These are phyloP conservation scores for Gandaritis pyraliata DNA, from an alignment of 2,888 invertebrate genomes.

Conservation along the genomic window DNA sequence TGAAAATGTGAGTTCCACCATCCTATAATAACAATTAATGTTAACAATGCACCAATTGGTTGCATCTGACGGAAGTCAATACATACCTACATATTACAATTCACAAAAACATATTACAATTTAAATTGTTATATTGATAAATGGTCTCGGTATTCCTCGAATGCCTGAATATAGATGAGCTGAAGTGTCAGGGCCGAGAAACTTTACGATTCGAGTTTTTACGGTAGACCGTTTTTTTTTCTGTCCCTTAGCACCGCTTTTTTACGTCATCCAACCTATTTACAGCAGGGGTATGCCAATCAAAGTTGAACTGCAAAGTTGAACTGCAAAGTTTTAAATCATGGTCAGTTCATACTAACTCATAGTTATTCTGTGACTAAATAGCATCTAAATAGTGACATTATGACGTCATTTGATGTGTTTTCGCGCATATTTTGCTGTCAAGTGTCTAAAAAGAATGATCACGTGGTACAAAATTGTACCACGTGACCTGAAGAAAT, in stretches of 20 bases:
- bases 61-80: conserved; percentile 49
- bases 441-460: too few species aligned
- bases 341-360: too few species aligned
- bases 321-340: too few species aligned
- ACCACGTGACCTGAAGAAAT: too few species aligned
- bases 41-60: conserved; percentile 57
- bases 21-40: conserved; percentile 48
- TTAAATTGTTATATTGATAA: conserved; percentile 60
- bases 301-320: too few species aligned
- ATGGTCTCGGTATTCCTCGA: conserved; percentile 50
- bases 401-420: too few species aligned
- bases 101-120: conserved; percentile 59
- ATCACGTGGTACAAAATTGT: too few species aligned
- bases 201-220: conserved; percentile 54
- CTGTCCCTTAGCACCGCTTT: conserved; percentile 13
- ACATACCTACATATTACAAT: conserved; percentile 38
- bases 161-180: conserved; percentile 53
- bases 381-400: too few species aligned
- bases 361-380: too few species aligned
- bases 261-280: not conserved
- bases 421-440: too few species aligned
- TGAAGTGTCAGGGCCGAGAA: conserved; percentile 52
- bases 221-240: conserved; percentile 37
- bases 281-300: too few species aligned
- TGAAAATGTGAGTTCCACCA: not conserved